Evolutionary conservation across 2,113 vertebrate species (phyloP).

Genomic region (Tragelaphus scriptus): DNA sequence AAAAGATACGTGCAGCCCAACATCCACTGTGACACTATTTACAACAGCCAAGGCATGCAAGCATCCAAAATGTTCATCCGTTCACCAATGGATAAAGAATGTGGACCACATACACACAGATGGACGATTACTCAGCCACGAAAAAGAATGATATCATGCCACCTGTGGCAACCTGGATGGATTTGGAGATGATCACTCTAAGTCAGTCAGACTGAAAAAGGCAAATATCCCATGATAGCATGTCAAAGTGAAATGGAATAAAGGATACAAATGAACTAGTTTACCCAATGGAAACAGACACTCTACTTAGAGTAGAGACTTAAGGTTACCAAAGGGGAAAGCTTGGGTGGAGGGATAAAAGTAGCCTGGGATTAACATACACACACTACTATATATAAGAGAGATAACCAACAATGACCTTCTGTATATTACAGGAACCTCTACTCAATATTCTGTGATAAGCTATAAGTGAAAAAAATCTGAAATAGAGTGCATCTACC

Average conservation of each 20-base stretch:
- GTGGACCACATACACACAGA: not conserved
- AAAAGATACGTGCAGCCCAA: not conserved
- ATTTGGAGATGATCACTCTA: not conserved
- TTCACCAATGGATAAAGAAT: not conserved
- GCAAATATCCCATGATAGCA: not conserved
- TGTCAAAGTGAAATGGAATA: not conserved
- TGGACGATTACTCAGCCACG: not conserved
- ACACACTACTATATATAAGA: not conserved
- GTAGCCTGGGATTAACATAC: not conserved
- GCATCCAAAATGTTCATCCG: not conserved
- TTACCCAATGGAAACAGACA: not conserved
- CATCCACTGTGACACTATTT: not conserved
- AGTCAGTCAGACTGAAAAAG: not conserved
- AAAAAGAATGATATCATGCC: not conserved
- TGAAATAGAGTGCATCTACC: not conserved
- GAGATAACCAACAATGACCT: not conserved
- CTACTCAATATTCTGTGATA: not conserved
- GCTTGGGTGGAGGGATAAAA: not conserved
- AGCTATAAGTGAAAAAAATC: too few relatives aligned
- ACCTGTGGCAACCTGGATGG: not conserved
- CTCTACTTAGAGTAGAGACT: not conserved
- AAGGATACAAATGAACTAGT: not conserved
- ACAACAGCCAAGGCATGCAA: not conserved
- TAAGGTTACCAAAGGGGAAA: not conserved
- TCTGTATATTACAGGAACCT: not conserved